Evolutionary conservation across 1,140 invertebrate genomes (phyloP).

Genomic region (Triops cancriformis): DNA sequence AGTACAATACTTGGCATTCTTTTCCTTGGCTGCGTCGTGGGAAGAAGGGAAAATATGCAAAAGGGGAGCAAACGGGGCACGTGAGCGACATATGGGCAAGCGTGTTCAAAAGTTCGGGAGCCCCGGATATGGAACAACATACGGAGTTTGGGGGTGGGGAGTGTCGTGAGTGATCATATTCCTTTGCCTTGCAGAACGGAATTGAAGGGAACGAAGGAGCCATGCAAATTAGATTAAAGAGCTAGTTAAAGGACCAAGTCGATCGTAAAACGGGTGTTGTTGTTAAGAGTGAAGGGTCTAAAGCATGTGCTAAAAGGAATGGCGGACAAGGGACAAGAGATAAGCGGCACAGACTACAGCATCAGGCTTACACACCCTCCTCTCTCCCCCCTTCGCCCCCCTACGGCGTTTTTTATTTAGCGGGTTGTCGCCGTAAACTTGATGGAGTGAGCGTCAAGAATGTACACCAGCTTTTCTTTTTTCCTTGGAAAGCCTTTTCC

Average conservation of each 20-base stretch:
- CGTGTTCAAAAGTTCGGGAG: no score
- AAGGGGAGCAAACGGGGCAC: no score
- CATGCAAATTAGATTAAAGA: conserved; percentile 14
- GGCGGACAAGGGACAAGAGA: background rate
- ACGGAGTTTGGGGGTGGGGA: background rate
- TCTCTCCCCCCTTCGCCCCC: background rate
- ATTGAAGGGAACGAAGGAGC: background rate
- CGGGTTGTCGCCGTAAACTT: background rate
- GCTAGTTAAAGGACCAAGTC: background rate
- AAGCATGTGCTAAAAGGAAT: background rate
- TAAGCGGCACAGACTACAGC: background rate
- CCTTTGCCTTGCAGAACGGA: background rate
- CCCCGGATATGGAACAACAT: no score
- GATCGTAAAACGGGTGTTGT: background rate
- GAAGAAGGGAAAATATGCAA: no score
- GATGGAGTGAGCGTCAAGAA: conserved; percentile 4
- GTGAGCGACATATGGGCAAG: no score
- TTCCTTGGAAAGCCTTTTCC: background rate
- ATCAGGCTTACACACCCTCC: no score
- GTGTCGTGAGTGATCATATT: background rate
- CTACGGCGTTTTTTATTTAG: background rate
- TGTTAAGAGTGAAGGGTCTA: background rate
- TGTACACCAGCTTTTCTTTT: background rate
- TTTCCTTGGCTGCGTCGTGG: no score
- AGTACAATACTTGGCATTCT: no score